Evolutionary conservation across 53 echinoderm and acorn worm genomes (phyloP).

Genomic region (Henricia sp.): DNA sequence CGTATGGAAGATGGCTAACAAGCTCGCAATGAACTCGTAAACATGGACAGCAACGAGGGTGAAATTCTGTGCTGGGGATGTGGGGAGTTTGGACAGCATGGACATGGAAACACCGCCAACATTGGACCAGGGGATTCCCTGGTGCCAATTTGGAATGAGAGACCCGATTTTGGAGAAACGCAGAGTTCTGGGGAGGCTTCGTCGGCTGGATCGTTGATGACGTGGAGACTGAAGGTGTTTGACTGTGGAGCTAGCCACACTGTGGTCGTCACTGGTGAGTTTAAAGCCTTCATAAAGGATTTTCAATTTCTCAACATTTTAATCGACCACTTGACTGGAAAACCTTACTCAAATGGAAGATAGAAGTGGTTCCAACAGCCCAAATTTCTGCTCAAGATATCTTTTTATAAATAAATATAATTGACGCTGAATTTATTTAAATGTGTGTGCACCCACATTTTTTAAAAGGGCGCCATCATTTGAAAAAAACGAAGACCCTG

Average conservation of each 20-base stretch:
- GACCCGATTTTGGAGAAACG: not conserved
- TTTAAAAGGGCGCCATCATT: too few species aligned
- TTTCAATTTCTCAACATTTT: not conserved
- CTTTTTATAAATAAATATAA: too few species aligned
- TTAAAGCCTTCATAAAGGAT: not conserved
- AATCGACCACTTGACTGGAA: too few species aligned
- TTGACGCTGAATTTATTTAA: too few species aligned
- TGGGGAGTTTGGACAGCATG: slow-evolving; percentile 99
- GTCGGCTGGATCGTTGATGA: slow-evolving; percentile 11
- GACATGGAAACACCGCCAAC: slow-evolving; percentile 63
- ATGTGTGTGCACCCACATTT: too few species aligned
- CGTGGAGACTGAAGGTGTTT: slow-evolving; percentile 66
- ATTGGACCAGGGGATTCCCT: not conserved
- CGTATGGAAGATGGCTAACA: not conserved
- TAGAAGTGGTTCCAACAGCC: too few species aligned
- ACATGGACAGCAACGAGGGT: slow-evolving; percentile 4
- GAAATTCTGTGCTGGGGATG: slow-evolving; percentile 84
- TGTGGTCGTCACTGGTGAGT: slow-evolving; percentile 89
- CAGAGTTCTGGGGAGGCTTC: slow-evolving; percentile 23
- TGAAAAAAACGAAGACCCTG: too few species aligned
- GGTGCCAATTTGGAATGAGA: slow-evolving; percentile 25
- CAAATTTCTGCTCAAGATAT: too few species aligned
- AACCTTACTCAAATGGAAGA: too few species aligned
- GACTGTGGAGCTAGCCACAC: slow-evolving; percentile 93
- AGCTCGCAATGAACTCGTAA: not conserved